phyloP scores from a whole-genome alignment of 2,888 invertebrate genomes.

The Linyphia triangularis region DNA sequence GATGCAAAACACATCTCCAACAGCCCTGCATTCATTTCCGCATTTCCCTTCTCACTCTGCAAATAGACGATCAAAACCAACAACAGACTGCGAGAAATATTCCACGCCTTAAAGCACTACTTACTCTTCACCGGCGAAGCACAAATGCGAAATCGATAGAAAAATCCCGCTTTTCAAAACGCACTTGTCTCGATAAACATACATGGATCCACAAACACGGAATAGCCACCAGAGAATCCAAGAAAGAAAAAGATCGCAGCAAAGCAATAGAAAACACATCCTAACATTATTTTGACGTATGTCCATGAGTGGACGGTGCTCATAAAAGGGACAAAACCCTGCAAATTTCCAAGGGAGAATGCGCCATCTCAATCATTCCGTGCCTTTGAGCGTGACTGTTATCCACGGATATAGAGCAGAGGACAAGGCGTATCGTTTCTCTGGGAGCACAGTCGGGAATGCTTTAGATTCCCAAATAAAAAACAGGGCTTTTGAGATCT shows the following conservation, averaged over 20 bases:
- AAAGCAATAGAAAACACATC: conserved; percentile 55
- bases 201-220: conserved; percentile 8
- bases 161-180: conserved; percentile 22
- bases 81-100: conserved; percentile 20
- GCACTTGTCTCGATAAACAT: conserved; percentile 25
- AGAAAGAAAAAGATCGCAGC: conserved; percentile 6
- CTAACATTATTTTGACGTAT: conserved; percentile 65
- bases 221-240: background rate
- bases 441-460: background rate
- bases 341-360: conserved; percentile 37
- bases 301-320: conserved; percentile 44
- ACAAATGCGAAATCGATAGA: conserved; percentile 64
- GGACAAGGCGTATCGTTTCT: conserved; percentile 46
- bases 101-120: conserved; percentile 20
- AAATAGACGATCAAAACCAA: conserved; percentile 8
- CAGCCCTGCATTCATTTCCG: background rate
- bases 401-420: conserved; percentile 14
- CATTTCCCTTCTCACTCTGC: background rate
- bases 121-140: background rate
- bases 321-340: conserved; percentile 40
- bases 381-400: conserved; percentile 23
- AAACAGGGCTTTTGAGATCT: conserved; percentile 32
- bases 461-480: conserved; percentile 31
- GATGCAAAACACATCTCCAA: background rate
- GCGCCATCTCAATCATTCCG: conserved; percentile 43